phyloP scores from a whole-genome alignment of 2,888 invertebrate species.

The Xanthia icteritia region DNA sequence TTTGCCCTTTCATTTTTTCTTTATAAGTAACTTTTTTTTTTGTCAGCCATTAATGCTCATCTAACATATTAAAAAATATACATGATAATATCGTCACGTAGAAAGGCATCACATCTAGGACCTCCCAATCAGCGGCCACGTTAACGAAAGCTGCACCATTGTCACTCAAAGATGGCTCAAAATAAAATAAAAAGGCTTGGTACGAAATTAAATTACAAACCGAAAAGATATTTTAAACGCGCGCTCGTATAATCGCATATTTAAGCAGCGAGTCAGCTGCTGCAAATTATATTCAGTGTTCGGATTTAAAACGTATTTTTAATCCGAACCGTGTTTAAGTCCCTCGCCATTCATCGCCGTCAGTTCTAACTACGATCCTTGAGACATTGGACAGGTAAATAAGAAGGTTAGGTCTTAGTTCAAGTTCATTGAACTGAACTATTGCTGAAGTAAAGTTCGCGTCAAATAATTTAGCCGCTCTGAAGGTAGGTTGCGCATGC shows the following conservation, averaged over 20 bases:
- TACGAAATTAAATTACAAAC: neutral
- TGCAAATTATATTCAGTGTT: conserved; percentile 26
- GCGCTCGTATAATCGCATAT: neutral
- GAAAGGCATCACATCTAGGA: too few species aligned
- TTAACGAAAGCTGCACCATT: neutral
- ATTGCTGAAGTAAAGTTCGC: neutral
- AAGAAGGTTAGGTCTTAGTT: conserved; percentile 11
- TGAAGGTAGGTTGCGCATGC: too few species aligned
- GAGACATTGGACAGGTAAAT: neutral
- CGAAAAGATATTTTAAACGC: neutral
- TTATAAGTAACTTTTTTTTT: too few species aligned
- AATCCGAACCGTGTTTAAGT: conserved; percentile 29
- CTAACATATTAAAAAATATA: too few species aligned
- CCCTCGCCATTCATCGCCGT: conserved; percentile 36
- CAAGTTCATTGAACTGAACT: neutral
- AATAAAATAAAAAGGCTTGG: neutral
- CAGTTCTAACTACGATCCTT: conserved; percentile 29
- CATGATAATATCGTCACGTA: too few species aligned
- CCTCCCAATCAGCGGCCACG: neutral
- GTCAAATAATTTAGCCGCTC: too few species aligned
- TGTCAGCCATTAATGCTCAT: too few species aligned
- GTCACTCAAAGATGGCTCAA: neutral
- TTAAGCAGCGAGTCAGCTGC: conserved; percentile 11
- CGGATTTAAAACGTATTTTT: conserved; percentile 36
- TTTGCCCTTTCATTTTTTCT: too few species aligned